phyloP scores from a whole-genome alignment of 2,797 vertebrate genomes.

The Sebastes glaucus region DNA sequence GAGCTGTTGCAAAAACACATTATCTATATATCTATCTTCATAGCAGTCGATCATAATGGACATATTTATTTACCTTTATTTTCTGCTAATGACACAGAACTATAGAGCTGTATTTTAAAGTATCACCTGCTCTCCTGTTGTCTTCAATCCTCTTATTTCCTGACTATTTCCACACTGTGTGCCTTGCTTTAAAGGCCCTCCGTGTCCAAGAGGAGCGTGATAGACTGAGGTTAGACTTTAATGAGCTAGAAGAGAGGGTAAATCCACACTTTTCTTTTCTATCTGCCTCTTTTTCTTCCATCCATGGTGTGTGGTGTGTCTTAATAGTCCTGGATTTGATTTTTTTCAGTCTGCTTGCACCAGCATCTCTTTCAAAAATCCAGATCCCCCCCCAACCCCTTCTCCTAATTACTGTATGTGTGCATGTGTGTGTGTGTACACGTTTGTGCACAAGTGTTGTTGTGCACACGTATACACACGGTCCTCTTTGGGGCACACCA shows the following conservation, averaged over 20 bases:
- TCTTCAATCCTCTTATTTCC: slow-evolving; percentile 38
- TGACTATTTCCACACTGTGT: slow-evolving; percentile 75
- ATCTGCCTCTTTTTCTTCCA: slow-evolving; percentile 45
- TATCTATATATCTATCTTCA: background rate
- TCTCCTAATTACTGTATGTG: slow-evolving; percentile 41
- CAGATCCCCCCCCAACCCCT: slow-evolving; percentile 36
- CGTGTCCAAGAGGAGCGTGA: slow-evolving; percentile 87
- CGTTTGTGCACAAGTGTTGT: slow-evolving; percentile 48
- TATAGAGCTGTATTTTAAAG: slow-evolving; percentile 52
- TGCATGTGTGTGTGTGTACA: slow-evolving; percentile 68
- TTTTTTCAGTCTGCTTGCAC: slow-evolving; percentile 74
- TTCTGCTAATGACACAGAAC: background rate
- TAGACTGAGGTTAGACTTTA: slow-evolving; percentile 91
- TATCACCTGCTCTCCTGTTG: slow-evolving; percentile 37
- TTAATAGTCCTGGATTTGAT: slow-evolving; percentile 62
- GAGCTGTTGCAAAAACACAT: background rate
- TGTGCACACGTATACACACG: slow-evolving; percentile 52
- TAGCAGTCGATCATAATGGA: background rate
- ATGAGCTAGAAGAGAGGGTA: slow-evolving; percentile 93
- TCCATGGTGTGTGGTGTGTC: slow-evolving; percentile 70
- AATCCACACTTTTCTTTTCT: slow-evolving; percentile 78
- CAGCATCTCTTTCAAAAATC: slow-evolving; percentile 66
- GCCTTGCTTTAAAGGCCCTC: slow-evolving; percentile 86
- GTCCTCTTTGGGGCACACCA: slow-evolving; percentile 41
- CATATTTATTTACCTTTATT: background rate